Evolutionary conservation across 2,113 vertebrate genomes (phyloP).

Genomic region (Silurus meridionalis): DNA sequence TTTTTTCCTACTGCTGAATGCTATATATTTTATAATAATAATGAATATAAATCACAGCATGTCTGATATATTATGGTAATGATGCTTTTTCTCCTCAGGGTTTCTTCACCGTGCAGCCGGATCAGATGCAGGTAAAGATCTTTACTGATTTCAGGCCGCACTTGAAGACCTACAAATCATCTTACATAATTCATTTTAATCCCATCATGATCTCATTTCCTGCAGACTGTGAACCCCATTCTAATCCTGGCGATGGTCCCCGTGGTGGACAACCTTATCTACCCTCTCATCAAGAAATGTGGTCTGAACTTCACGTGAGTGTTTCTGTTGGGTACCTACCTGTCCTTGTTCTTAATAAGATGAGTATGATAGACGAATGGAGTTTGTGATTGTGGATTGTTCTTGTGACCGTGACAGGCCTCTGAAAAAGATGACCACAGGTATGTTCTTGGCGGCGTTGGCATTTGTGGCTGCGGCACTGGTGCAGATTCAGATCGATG

Average conservation of each 20-base stretch:
- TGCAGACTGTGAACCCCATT: constrained; percentile 88
- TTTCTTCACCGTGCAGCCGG: constrained; percentile 78
- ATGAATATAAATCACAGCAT: no score
- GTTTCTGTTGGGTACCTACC: not conserved
- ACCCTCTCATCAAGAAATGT: constrained; percentile 87
- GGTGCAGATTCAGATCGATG: constrained; percentile 89
- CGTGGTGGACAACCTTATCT: constrained; percentile 77
- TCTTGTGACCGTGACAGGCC: constrained; percentile 70
- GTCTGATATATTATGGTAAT: no score
- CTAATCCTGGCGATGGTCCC: constrained; percentile 88
- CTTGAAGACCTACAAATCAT: not conserved
- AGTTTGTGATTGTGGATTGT: not conserved
- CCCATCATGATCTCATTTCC: not conserved
- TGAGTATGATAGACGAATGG: not conserved
- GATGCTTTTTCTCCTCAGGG: constrained; percentile 71
- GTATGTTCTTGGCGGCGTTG: constrained; percentile 87
- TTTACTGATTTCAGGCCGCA: not conserved
- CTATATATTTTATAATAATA: no score
- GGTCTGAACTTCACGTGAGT: constrained; percentile 91
- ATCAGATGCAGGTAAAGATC: constrained; percentile 93
- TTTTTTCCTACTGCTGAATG: not conserved
- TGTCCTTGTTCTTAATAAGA: not conserved
- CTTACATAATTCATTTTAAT: not conserved
- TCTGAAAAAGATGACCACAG: constrained; percentile 86
- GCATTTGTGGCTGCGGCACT: constrained; percentile 86